phyloP scores from a whole-genome alignment of 2,888 invertebrate species.

The Ennomos fuscantarius region DNA sequence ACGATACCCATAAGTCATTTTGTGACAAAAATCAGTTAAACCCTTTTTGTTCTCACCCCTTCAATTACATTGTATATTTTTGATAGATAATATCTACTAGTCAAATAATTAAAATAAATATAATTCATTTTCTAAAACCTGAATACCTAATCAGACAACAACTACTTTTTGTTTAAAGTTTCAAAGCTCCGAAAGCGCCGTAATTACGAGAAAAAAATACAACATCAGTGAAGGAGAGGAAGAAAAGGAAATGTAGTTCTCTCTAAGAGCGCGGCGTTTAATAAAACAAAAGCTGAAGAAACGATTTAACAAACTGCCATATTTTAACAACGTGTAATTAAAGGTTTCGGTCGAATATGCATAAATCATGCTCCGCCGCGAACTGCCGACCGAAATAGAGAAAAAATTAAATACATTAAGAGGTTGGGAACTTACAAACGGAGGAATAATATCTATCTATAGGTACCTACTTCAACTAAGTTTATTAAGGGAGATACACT shows the following conservation, averaged over 20 bases:
- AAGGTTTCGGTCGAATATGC: slow-evolving; percentile 84
- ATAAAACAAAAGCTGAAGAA: slow-evolving; percentile 80
- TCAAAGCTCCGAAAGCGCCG: slow-evolving; percentile 20
- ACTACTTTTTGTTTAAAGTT: slow-evolving; percentile 5
- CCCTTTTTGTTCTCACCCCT: too few species aligned
- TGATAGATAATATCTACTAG: too few species aligned
- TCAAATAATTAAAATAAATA: too few species aligned
- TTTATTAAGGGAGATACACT: slow-evolving; percentile 20
- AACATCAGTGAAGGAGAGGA: slow-evolving; percentile 53
- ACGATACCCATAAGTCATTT: too few species aligned
- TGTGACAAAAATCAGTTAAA: too few species aligned
- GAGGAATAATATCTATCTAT: slow-evolving; percentile 42
- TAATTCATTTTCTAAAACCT: neutral
- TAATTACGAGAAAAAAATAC: slow-evolving; percentile 54
- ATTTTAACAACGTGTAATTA: slow-evolving; percentile 86
- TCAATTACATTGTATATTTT: too few species aligned
- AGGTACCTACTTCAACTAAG: slow-evolving; percentile 28
- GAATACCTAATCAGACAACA: slow-evolving; percentile 1
- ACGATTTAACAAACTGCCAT: slow-evolving; percentile 85
- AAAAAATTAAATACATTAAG: slow-evolving; percentile 84
- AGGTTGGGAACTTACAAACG: slow-evolving; percentile 61
- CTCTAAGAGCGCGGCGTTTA: slow-evolving; percentile 70
- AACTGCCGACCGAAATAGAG: slow-evolving; percentile 84
- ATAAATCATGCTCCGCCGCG: slow-evolving; percentile 83
- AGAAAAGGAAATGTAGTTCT: slow-evolving; percentile 64